Base-by-base conservation (phyloP, 2,888 invertebrate genomes). In the Eumerus sabulonum region DNA sequence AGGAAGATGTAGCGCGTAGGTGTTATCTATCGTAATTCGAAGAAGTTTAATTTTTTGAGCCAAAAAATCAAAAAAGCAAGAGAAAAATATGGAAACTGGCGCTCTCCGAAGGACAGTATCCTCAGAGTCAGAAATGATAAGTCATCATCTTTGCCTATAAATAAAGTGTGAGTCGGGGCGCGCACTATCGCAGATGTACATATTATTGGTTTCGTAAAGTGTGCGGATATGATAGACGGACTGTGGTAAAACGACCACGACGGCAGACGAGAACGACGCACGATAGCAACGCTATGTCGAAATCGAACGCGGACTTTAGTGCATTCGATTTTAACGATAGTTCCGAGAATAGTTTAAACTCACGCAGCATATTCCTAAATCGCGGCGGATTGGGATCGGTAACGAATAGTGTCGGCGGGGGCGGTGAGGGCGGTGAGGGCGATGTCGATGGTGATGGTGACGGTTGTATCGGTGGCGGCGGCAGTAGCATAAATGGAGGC, bases 281-380 rank as follows among this genome's bases (percentile, higher is more conserved):
- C n/a, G 40, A 70, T 60, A 48, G 36, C 72, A 68, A 72, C 82
- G 84, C 82, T 73, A 85, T 85, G 85, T 84, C 86, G 74, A 86
- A 86, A 83, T 83, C 85, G 82, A 85, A 84, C 68, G 83, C 85
- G 79, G 88, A 88, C 83, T 88, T 88, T 64, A 88, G 88, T 84
- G 88, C 88, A 73, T 88, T 87, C 84, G 88, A 88, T 83, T 88
- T 88, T 74, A 88, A 88, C 83, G 88, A 88, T 64, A 87, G 84
- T 82, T 88, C 88, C 72, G 88, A 88, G 84, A 88, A 86, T 82
- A 88, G 88, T 84, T 84, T 85, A 74, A 83, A 84, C 81, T 86
- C 88, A 73, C 87, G 88, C 57, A 85, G 85, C 60, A 86, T 86
- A 35, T 88, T 87, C 64, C 85, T 88, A 18, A 88, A 86, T 84